Evolutionary conservation across 2,797 vertebrate species (phyloP).

Genomic region (Falco rusticolus): DNA sequence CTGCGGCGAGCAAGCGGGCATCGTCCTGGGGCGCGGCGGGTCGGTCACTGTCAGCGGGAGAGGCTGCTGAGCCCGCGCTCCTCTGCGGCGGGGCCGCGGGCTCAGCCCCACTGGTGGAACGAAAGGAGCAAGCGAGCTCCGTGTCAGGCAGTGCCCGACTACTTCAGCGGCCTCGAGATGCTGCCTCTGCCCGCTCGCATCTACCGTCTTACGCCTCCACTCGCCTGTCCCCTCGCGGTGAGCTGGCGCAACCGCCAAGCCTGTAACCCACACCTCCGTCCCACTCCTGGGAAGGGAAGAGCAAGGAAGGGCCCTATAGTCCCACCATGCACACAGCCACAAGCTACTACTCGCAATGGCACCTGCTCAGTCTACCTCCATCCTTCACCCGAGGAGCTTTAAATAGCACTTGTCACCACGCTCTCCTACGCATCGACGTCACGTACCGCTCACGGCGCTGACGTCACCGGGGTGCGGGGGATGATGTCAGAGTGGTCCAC

Average conservation of each 20-base stretch:
- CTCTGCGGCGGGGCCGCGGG: not conserved
- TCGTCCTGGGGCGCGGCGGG: not conserved
- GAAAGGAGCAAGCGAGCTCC: not conserved
- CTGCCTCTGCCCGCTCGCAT: not conserved
- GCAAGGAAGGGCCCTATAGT: not conserved
- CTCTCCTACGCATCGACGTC: slow-evolving; percentile 67
- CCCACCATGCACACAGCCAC: not conserved
- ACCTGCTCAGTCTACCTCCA: slow-evolving; percentile 62
- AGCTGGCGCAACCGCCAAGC: not conserved
- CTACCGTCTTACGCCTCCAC: slow-evolving; percentile 18
- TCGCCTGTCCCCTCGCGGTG: not conserved
- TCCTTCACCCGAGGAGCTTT: slow-evolving; percentile 78
- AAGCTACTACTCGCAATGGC: not conserved
- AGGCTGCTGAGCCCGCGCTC: not conserved
- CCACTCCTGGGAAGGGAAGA: not conserved
- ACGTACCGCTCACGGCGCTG: slow-evolving; percentile 67
- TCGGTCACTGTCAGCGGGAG: not conserved
- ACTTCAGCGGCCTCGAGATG: not conserved
- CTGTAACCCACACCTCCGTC: not conserved
- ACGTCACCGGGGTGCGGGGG: slow-evolving; percentile 72
- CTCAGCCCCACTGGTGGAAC: not conserved
- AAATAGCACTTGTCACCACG: slow-evolving; percentile 84
- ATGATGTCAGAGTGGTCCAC: slow-evolving; percentile 74
- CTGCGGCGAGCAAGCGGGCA: not conserved
- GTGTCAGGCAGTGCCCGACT: not conserved